phyloP scores from a whole-genome alignment of 2,797 vertebrate genomes.

The Halcyon badia region DNA sequence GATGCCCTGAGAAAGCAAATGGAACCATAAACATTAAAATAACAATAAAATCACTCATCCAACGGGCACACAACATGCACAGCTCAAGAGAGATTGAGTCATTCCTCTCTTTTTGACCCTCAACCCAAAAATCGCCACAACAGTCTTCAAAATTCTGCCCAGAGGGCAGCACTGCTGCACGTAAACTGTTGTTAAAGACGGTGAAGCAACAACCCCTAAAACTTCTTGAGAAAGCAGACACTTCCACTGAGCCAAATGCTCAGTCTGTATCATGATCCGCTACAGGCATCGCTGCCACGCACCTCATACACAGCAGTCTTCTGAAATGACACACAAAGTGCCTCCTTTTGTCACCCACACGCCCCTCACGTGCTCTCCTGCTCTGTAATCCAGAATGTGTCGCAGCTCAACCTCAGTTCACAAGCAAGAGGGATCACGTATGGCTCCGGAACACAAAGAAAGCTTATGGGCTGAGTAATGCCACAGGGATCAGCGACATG shows the following conservation, averaged over 20 bases:
- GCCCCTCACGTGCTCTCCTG: neutral
- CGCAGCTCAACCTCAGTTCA: neutral
- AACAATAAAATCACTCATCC: neutral
- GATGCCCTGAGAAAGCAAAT: neutral
- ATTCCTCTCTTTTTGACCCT: neutral
- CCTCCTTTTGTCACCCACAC: neutral
- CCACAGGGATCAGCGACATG: neutral
- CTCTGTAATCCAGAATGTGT: neutral
- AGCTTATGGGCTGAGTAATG: neutral
- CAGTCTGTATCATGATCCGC: neutral
- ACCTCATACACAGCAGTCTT: neutral
- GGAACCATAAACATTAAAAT: neutral
- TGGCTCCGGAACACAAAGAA: neutral
- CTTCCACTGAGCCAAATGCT: neutral
- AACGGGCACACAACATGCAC: accelerated
- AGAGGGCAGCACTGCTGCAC: neutral
- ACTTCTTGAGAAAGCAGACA: neutral
- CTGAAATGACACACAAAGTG: neutral
- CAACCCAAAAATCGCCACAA: neutral
- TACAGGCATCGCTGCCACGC: neutral
- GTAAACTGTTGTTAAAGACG: neutral
- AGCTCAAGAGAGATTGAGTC: neutral
- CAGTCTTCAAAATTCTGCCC: neutral
- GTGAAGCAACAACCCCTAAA: neutral
- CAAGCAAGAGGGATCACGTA: neutral